Conservation (phyloP, 2,113 vertebrate species). For the Neolamprologus cancellatus region DNA sequence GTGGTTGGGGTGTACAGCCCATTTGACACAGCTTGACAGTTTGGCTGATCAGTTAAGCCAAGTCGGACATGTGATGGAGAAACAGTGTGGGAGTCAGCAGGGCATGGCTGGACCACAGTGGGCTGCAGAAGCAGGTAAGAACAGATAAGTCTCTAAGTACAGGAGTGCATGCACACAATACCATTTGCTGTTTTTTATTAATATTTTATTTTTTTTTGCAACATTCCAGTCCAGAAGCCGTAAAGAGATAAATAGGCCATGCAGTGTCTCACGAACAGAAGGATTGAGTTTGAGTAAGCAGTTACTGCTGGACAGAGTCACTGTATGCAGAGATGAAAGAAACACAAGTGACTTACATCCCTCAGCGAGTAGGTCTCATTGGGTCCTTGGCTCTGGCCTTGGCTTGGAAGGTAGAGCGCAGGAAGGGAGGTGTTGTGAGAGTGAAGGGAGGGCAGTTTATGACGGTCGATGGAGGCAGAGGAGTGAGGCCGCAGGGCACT, state of each 20-base stretch:
- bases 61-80: slow-evolving; percentile 71
- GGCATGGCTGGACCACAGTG: slow-evolving; percentile 42
- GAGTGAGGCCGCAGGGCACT: slow-evolving; percentile 75
- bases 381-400: slow-evolving; percentile 55
- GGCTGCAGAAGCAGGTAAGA: slow-evolving; percentile 45
- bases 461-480: slow-evolving; percentile 78
- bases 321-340: background rate
- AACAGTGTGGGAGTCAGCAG: slow-evolving; percentile 56
- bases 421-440: slow-evolving; percentile 83
- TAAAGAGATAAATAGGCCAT: background rate
- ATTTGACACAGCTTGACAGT: slow-evolving; percentile 67
- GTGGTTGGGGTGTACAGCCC: slow-evolving; percentile 56
- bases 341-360: slow-evolving; percentile 48
- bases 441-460: slow-evolving; percentile 73
- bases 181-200: background rate
- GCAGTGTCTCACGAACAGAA: background rate
- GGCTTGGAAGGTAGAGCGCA: slow-evolving; percentile 76
- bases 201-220: background rate
- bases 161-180: background rate
- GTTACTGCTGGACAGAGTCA: background rate
- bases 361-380: slow-evolving; percentile 33
- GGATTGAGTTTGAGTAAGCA: background rate
- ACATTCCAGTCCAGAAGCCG: background rate
- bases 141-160: slow-evolving; percentile 3
- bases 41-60: slow-evolving; percentile 63